Conservation (phyloP, 2,113 vertebrate species). For the Steatornis caripensis region DNA sequence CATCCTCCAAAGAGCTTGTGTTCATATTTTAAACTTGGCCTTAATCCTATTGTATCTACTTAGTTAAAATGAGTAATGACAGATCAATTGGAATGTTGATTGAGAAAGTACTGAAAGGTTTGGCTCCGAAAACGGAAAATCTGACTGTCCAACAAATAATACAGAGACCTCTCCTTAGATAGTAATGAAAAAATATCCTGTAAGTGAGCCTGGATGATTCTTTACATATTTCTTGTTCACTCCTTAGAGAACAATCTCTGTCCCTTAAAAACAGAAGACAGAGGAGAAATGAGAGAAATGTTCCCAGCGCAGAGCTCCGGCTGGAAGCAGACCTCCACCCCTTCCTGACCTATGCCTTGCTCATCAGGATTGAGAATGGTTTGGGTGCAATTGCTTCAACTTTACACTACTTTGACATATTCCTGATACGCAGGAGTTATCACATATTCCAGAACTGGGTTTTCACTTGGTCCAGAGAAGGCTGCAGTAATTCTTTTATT, state of each 20-base stretch:
- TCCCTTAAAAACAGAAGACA: not conserved
- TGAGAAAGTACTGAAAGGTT: not conserved
- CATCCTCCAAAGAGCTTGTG: not conserved
- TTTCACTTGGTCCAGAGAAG: not conserved
- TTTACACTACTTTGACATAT: not conserved
- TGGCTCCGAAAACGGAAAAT: not conserved
- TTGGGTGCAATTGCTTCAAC: not conserved
- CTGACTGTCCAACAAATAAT: not conserved
- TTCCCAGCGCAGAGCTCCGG: not conserved
- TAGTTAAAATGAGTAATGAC: not conserved
- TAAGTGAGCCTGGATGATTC: not conserved
- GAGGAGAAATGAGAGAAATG: not conserved
- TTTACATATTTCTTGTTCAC: not conserved
- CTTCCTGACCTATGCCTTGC: not conserved
- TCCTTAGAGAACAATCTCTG: not conserved
- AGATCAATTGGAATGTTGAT: not conserved
- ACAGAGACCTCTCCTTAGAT: not conserved
- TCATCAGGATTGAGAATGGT: accelerated
- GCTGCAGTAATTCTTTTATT: not conserved
- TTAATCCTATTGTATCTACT: not conserved
- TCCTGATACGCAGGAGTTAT: not conserved
- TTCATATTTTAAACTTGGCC: not conserved
- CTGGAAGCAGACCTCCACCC: not conserved
- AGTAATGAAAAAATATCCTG: not conserved
- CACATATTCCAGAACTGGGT: not conserved